These are phyloP conservation scores for Drosophila maculinotata DNA, from an alignment of 2,888 invertebrate genomes.

Conservation along the genomic window DNA sequence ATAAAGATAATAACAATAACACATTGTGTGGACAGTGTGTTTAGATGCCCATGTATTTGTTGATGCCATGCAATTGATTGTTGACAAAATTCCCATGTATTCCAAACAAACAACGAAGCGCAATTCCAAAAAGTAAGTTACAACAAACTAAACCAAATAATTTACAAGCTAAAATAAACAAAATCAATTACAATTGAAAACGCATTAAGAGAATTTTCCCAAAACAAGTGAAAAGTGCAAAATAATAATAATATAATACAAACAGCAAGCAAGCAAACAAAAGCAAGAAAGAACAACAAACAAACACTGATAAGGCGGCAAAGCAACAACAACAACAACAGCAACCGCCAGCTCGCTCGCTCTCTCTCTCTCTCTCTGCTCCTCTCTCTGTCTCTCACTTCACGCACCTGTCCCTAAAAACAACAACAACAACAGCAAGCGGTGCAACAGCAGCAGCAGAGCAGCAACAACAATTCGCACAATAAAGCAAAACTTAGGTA, in stretches of 20 bases:
- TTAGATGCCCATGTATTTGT: constrained; percentile 68
- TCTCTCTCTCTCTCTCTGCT: constrained; percentile 26
- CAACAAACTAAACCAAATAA: constrained; percentile 6
- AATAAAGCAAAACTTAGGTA: constrained; percentile 80
- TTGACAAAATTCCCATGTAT: constrained; percentile 85
- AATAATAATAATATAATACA: not conserved
- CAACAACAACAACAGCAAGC: constrained; percentile 41
- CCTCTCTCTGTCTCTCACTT: constrained; percentile 29
- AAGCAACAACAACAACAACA: constrained; percentile 36
- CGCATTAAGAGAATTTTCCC: constrained; percentile 10
- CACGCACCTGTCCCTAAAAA: constrained; percentile 49
- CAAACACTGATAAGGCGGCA: constrained; percentile 49
- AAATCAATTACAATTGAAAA: constrained; percentile 17
- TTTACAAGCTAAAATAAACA: constrained; percentile 7
- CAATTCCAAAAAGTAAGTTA: constrained; percentile 85
- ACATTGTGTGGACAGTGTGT: constrained; percentile 57
- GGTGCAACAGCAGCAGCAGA: constrained; percentile 30
- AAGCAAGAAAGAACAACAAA: constrained; percentile 31
- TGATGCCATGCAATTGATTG: constrained; percentile 85
- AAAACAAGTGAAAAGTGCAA: constrained; percentile 38
- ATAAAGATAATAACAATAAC: constrained; percentile 49
- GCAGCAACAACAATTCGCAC: constrained; percentile 57
- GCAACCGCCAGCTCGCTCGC: constrained; percentile 7
- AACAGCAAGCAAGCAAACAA: constrained; percentile 5
- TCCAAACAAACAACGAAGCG: constrained; percentile 85